Evolutionary conservation across 2,888 invertebrate species (phyloP), one percentile per base, ranked within the genome.

Genomic region (Parapristionchus giblindavisi): DNA sequence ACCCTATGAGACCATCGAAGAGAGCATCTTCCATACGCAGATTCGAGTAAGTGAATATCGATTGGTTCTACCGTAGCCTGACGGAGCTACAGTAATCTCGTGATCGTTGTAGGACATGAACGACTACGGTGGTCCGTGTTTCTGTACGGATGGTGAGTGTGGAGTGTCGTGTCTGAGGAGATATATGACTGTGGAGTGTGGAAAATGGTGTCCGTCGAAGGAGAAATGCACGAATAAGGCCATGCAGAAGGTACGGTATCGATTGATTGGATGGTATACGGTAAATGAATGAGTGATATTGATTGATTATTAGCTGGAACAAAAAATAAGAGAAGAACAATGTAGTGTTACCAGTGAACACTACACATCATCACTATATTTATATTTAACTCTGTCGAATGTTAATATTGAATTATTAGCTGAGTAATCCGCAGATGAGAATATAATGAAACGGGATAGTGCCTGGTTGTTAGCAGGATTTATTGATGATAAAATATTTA

Each of bases 161-260:
- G 71, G 71, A 8, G 48, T 43, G 40, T 40, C 56, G 58, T 71
- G 71, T 32, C 40, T 71, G 29, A 27, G 56, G 58, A 14, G 58
- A 29, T 58, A 58, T 58, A 58, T 71, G 58, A 58, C 48, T 24
- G 71, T 81, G 76, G 82, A 82, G 74, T 82, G 96, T 91, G 95
- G 96, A n/a, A 92, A 93, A 5, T 91, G 94, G 85, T 99, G 98
- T 90, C 92, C 93, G 72, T 93, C 96, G 52, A 93, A 93, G 5
- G 93, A 94, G 72, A 92, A 93, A 76, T 99, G 98, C 90, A 94
- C 95, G 1, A 99, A 99, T 88, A 94, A 94, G 90, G 92, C 94
- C 79, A 98, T 99, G 89, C 95, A 96, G 89, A 93, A 93, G 83
- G 89, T 89, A n/a, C 81, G 83, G 43, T 43, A 43, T 17, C 43